Evolutionary conservation across 2,113 vertebrate genomes (phyloP).

Genomic region (Rhea pennata): DNA sequence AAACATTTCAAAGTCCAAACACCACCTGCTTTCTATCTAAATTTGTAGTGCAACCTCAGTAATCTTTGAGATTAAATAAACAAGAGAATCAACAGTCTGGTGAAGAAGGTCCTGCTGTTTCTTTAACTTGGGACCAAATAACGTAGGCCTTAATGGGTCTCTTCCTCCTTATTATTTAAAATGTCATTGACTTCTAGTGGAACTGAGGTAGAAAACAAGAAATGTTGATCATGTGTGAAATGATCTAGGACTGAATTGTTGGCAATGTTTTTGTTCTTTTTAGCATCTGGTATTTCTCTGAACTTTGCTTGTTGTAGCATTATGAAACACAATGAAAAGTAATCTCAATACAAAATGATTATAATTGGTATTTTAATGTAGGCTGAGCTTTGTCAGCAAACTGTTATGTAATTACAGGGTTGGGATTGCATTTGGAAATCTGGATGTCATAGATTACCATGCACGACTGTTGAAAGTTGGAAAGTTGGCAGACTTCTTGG

Average conservation of each 20-base stretch:
- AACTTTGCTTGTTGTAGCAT: not conserved
- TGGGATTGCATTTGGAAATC: slow-evolving; percentile 37
- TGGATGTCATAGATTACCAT: not conserved
- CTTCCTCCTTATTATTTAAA: not conserved
- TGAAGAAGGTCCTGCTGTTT: too few relatives aligned
- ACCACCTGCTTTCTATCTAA: too few relatives aligned
- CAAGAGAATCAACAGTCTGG: too few relatives aligned
- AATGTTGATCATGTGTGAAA: not conserved
- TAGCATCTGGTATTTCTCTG: not conserved
- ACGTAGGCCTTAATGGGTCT: not conserved
- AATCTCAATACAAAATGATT: not conserved
- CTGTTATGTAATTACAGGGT: slow-evolving; percentile 17
- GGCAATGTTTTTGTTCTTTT: not conserved
- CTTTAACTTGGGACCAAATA: not conserved
- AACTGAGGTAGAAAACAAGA: not conserved
- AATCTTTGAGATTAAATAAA: too few relatives aligned
- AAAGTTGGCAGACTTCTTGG: not conserved
- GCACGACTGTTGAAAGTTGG: not conserved
- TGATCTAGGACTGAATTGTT: not conserved
- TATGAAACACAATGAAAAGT: not conserved
- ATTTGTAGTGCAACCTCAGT: too few relatives aligned
- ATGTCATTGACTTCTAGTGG: not conserved
- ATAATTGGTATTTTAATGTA: not conserved
- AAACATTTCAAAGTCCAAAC: too few relatives aligned
- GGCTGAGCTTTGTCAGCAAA: not conserved